Conservation (phyloP, 2,888 invertebrate species). For the Dolichopus griseipennis region DNA sequence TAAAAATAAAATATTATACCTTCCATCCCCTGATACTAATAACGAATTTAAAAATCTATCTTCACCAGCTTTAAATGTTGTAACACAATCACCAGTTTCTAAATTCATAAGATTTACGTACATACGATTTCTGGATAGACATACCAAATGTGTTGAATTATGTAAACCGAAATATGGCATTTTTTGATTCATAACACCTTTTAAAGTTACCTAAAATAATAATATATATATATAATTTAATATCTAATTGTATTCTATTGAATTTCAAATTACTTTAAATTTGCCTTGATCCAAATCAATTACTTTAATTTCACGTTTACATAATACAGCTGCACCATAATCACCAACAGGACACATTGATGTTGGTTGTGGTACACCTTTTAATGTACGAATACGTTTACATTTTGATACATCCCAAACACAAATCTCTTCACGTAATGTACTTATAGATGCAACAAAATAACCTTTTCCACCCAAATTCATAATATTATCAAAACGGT, state of each 20-base stretch:
- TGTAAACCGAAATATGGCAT: slow-evolving; percentile 85
- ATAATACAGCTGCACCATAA: slow-evolving; percentile 67
- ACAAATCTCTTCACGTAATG: slow-evolving; percentile 64
- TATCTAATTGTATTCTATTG: not conserved
- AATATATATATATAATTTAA: slow-evolving; percentile 7
- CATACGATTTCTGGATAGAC: slow-evolving; percentile 78
- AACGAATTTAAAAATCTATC: slow-evolving; percentile 82
- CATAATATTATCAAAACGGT: slow-evolving; percentile 40
- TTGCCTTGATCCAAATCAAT: slow-evolving; percentile 69
- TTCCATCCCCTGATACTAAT: slow-evolving; percentile 79
- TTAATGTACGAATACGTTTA: slow-evolving; percentile 58
- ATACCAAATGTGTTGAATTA: slow-evolving; percentile 65
- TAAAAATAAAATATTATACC: slow-evolving; percentile 45
- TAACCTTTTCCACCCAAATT: slow-evolving; percentile 50
- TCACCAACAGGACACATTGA: slow-evolving; percentile 69
- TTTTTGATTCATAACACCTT: slow-evolving; percentile 86
- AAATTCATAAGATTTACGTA: slow-evolving; percentile 82
- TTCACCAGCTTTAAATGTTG: slow-evolving; percentile 85
- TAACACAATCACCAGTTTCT: slow-evolving; percentile 54
- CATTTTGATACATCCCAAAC: slow-evolving; percentile 70
- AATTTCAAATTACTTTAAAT: slow-evolving; percentile 33
- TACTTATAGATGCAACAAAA: slow-evolving; percentile 66
- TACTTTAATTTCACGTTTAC: slow-evolving; percentile 69
- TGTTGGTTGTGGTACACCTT: slow-evolving; percentile 67
- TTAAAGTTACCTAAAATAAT: slow-evolving; percentile 54